phyloP scores from a whole-genome alignment of 2,888 invertebrate genomes.

The Scaptomyza parva region DNA sequence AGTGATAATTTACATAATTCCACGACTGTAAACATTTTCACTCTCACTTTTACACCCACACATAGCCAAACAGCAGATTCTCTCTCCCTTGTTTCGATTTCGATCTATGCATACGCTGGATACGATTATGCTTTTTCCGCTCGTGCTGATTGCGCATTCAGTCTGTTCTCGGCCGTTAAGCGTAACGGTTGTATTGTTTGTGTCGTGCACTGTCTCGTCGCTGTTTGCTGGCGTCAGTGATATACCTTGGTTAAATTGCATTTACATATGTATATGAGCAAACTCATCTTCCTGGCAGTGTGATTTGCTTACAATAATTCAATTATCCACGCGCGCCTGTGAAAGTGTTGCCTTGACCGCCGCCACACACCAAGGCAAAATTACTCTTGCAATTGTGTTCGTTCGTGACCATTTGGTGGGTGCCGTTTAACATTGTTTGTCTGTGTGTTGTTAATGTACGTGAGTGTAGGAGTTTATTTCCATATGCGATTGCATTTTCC shows the following conservation, averaged over 20 bases:
- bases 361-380: conserved; percentile 43
- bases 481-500: conserved; percentile 39
- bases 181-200: conserved; percentile 53
- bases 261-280: conserved; percentile 34
- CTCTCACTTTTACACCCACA: conserved; percentile 20
- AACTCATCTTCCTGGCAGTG: conserved; percentile 39
- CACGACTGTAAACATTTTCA: conserved; percentile 7
- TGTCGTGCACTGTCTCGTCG: background rate
- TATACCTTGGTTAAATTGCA: conserved; percentile 52
- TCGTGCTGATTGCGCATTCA: conserved; percentile 41
- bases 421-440: conserved; percentile 8
- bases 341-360: conserved; percentile 55
- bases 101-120: conserved; percentile 43
- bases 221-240: conserved; percentile 11
- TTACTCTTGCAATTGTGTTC: conserved; percentile 32
- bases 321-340: conserved; percentile 42
- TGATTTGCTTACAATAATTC: conserved; percentile 63
- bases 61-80: conserved; percentile 3
- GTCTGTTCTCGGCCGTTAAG: conserved; percentile 59
- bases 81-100: conserved; percentile 26
- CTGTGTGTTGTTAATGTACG: conserved; percentile 9
- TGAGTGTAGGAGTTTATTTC: conserved; percentile 14
- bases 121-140: conserved; percentile 57
- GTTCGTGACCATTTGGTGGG: conserved; percentile 31
- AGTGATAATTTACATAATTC: conserved; percentile 4